Base-by-base conservation (phyloP, 2,797 vertebrate genomes). In the Liparis tanakae region DNA sequence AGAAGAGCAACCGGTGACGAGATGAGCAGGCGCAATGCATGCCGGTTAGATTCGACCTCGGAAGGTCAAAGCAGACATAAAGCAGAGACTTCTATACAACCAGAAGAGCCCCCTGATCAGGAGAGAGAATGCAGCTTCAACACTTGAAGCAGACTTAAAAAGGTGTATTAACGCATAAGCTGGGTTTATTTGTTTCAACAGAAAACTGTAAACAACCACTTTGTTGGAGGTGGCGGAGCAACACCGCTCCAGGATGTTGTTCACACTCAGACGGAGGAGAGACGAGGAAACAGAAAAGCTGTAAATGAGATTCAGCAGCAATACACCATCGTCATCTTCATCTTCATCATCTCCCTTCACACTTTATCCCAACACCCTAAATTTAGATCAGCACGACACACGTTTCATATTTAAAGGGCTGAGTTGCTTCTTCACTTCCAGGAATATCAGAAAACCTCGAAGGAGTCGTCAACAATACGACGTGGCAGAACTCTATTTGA, bases 301-400 rank as follows among this genome's bases (percentile, higher is more conserved):
- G 74, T 57, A 22, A 82, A 70, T 76, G 53, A 70, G 43, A 64
- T 67, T 78, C 7, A 34, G 36, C 41, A 25, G 36, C 33, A 25
- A 54, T 14, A 44, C 36, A 4, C 10, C 22, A 33, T 22, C 39
- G 15, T 68, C 76, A 14, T 33, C 64, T 5, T 13, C 50, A 20
- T 67, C 74, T 25, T 41, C 67, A 18, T 12, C 58, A 13, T 15
- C 48, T 13, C 18, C 58, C 36, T 67, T n/a, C 39, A 55, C 56
- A 63, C 48, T 5, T 56, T 0, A 13, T 51, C 53, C 30, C 18
- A 36, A 4, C 22, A 9, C 6, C 4, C 43, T 64, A 74, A 74
- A 74, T 67, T 67, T 36, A 74, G 37, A 65, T 8, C 9, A 34
- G 39, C 5, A 18, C 37, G 34, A 60, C 10, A 5, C 15, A 33